Percentiles rank a stretch among this genome's conserved stretches.
These are phyloP conservation scores for Boloria selene DNA, from an alignment of 2,888 invertebrate genomes.

Conservation along the genomic window DNA sequence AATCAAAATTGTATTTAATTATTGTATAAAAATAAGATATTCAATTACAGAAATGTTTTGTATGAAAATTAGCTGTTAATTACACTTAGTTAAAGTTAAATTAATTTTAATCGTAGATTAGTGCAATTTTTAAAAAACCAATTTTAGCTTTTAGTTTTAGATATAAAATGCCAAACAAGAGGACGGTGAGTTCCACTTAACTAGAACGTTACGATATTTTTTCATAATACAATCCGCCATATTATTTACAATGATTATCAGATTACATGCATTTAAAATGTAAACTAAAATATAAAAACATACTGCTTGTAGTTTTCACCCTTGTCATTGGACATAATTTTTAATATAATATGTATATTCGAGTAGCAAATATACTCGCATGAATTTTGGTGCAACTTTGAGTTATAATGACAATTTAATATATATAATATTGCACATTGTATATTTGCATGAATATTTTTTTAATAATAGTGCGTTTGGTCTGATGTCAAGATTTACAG, in stretches of 20 bases:
- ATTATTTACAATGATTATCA: slow-evolving; percentile 6
- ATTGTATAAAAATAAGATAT: not conserved
- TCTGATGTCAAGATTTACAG: not conserved
- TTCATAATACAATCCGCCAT: slow-evolving; percentile 2
- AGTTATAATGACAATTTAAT: not conserved
- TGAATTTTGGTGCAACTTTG: not conserved
- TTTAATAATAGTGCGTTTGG: not conserved
- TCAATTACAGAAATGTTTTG: not conserved
- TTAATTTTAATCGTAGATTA: not conserved
- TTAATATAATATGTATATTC: not conserved
- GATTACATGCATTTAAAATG: slow-evolving; percentile 5
- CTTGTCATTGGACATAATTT: not conserved
- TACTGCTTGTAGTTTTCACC: not conserved
- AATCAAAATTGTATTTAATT: not conserved
- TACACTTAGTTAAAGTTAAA: not conserved
- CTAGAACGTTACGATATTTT: not conserved
- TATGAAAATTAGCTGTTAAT: not conserved
- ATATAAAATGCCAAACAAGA: slow-evolving; percentile 10
- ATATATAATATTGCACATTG: not conserved
- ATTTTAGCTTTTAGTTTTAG: slow-evolving; percentile 8
- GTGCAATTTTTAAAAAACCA: slow-evolving; percentile 5
- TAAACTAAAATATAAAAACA: not conserved
- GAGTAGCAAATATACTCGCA: slow-evolving; percentile 13
- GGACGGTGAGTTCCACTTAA: slow-evolving; percentile 13
- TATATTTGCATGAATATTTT: slow-evolving; percentile 14